Conservation (phyloP, 1,140 invertebrate species). For the Saccostrea cuccullata region DNA sequence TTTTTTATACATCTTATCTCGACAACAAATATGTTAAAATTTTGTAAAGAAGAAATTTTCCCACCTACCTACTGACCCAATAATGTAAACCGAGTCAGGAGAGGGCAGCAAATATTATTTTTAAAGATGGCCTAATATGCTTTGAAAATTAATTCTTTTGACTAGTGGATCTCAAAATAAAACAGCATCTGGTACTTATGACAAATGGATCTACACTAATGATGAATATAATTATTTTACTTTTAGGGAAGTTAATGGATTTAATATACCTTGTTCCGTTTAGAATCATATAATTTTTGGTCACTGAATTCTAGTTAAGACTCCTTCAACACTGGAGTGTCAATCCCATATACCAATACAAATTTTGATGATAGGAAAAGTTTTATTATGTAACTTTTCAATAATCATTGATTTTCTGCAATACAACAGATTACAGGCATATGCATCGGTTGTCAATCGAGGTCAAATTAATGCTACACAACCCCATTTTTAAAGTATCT, state of each 20-base stretch:
- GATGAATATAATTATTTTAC: no score
- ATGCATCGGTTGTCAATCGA: neutral
- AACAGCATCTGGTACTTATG: no score
- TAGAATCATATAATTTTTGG: neutral
- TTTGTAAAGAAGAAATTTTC: no score
- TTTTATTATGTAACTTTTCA: neutral
- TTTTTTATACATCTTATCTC: no score
- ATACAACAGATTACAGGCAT: neutral
- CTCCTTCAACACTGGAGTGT: neutral
- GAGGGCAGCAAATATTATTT: no score
- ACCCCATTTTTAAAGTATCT: neutral
- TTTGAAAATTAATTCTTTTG: no score
- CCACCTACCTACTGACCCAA: no score
- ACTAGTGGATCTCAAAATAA: no score
- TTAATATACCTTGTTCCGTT: neutral
- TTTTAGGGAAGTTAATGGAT: neutral
- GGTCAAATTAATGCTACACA: neutral
- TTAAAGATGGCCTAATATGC: no score
- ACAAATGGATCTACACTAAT: no score
- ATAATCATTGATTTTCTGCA: neutral
- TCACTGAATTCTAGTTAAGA: neutral
- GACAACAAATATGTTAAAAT: no score
- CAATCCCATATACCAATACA: slow-evolving; percentile 16
- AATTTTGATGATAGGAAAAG: neutral
- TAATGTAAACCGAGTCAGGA: no score